Percentiles rank a stretch among this genome's conserved stretches.
phyloP scores from a whole-genome alignment of 2,888 invertebrate species.

The Spodoptera exigua region DNA sequence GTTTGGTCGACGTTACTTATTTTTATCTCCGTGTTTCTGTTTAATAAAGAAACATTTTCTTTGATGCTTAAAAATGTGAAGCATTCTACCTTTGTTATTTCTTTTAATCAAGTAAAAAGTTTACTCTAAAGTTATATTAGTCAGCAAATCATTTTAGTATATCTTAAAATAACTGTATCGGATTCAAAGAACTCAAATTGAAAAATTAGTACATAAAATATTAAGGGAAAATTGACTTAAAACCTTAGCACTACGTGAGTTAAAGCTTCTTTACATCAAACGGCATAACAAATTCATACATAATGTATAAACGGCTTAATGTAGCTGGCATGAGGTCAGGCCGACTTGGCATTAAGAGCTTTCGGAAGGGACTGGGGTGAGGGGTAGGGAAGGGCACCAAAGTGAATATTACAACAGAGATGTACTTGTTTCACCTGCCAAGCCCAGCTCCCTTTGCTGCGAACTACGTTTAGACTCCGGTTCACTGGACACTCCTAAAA shows the following conservation, averaged over 20 bases:
- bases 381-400: constrained; percentile 68
- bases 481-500: constrained; percentile 42
- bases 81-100: too few relatives aligned
- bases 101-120: too few relatives aligned
- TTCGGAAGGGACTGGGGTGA: constrained; percentile 76
- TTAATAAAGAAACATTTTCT: too few relatives aligned
- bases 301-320: constrained; percentile 89
- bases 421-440: constrained; percentile 63
- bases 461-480: constrained; percentile 38
- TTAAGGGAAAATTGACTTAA: constrained; percentile 73
- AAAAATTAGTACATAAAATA: constrained; percentile 57
- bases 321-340: constrained; percentile 88
- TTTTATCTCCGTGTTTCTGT: too few relatives aligned
- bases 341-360: constrained; percentile 88
- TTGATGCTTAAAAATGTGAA: too few relatives aligned
- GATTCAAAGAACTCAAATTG: constrained; percentile 29
- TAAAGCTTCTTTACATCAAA: constrained; percentile 89
- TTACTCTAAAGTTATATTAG: too few relatives aligned
- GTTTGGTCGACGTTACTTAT: too few relatives aligned
- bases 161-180: not conserved
- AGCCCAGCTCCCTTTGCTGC: constrained; percentile 43
- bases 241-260: constrained; percentile 84
- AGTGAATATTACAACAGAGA: constrained; percentile 87
- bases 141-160: not conserved
- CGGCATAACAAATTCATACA: constrained; percentile 89